phyloP scores from a whole-genome alignment of 1,140 invertebrate genomes.

The Frieseomelitta varia region DNA sequence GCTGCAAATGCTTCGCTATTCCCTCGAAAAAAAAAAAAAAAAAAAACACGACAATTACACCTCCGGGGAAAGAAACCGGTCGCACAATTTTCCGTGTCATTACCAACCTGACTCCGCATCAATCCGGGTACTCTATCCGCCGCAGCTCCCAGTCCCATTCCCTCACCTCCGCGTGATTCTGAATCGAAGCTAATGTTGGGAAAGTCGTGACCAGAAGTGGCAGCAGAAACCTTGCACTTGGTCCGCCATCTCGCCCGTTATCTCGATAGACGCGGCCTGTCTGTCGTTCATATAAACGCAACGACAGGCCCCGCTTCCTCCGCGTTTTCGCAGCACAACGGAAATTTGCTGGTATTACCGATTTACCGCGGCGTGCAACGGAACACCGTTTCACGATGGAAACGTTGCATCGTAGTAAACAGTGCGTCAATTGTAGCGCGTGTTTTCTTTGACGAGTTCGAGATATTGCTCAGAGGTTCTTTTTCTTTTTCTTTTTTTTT shows the following conservation, averaged over 20 bases:
- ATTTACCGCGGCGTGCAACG: conserved; percentile 35
- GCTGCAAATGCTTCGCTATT: no score
- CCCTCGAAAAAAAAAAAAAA: no score
- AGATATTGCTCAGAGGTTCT: neutral
- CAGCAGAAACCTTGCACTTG: neutral
- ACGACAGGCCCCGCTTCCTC: neutral
- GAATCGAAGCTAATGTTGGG: conserved; percentile 36
- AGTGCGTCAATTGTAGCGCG: neutral
- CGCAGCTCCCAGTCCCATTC: neutral
- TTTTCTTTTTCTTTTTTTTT: neutral
- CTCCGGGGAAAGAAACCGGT: neutral
- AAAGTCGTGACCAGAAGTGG: conserved; percentile 22
- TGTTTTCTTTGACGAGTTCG: neutral
- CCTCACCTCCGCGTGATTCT: neutral
- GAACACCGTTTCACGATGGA: neutral
- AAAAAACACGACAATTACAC: neutral
- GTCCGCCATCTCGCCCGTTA: conserved; percentile 14
- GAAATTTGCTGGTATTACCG: conserved; percentile 49
- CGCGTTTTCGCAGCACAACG: conserved; percentile 18
- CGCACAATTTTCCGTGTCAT: conserved; percentile 9
- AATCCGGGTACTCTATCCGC: neutral
- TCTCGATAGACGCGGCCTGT: neutral
- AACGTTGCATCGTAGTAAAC: neutral
- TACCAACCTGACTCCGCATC: neutral
- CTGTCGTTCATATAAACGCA: neutral